Evolutionary conservation across 2,797 vertebrate genomes (phyloP), one percentile per base, ranked within the genome.

Genomic region (Hybognathus amarus): DNA sequence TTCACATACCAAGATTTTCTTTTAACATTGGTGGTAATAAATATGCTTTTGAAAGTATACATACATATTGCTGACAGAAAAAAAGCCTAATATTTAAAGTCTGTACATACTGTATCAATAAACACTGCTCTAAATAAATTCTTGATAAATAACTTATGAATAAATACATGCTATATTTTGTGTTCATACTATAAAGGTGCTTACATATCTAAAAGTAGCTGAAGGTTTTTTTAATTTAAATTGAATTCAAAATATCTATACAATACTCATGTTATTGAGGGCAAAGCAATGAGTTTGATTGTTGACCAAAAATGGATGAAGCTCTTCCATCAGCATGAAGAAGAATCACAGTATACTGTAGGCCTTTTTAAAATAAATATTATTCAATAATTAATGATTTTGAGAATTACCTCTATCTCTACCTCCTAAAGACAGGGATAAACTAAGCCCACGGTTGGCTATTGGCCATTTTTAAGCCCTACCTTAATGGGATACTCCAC

Each of bases 331-430:
- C 78, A 77, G 71, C 36, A 74, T 70, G 27, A 77, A 82, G 70
- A 77, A 83, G 69, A 82, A 85, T 82, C 87, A 86, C 86, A 87
- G 79, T 88, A 81, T 85, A 30, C 61, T 30, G 6, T 30, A 85
- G 78, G 81, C 54, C 77, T 13, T 69, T 74, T 66, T 77, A 42
- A 87, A 79, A 78, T 84, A 77, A 47, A 47, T 84, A 84, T 80
- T 79, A 38, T 76, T 83, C 13, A 73, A 81, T 59, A 20, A 27
- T 66, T 22, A 73, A 74, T 82, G 7, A 45, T 74, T 77, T 82
- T 2, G 11, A 52, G 40, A 50, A 33, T 47, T 27, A 68, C 63
- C 76, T 85, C 24, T 40, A 71, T 50, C 27, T 61, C 45, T 47
- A 47, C 33, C 61, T 47, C 45, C 13, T 47, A 45, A 45, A 45